Base-by-base conservation (phyloP, 2,113 vertebrate genomes). In the Morone saxatilis region DNA sequence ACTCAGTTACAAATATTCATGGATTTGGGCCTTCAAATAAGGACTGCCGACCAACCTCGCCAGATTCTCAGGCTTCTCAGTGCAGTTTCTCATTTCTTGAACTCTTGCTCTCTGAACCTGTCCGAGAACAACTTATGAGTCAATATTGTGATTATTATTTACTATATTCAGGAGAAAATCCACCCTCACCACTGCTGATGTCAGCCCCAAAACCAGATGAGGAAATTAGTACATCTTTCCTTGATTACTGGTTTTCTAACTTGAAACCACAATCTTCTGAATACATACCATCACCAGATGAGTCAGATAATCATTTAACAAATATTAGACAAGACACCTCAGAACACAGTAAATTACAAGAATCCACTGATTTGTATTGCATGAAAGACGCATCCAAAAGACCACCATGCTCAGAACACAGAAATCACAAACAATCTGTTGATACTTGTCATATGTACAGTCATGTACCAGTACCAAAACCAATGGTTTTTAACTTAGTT, bases 1-100 rank as follows among this genome's bases (percentile, higher is more conserved):
- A 87, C 31, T 60, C 53, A 31, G 6, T 25, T 48, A 10, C 41
- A 57, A 19, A 22, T 80, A 50, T 47, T 81, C 13, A 59, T 68
- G 59, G 2, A 16, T 25, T 63, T 76, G 43, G 20, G 13, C 66
- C 9, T 40, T 60, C 59, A 66, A 76, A 90, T 4, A 51, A 1
- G 6, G 78, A 88, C 72, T 65, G 5, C 14, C 71, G 86, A 69
- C 80, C 92, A 56, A 85, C 48, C 43, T 92, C 93, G 38, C 91
- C 92, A 68, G 91, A 92, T 50, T 93, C 93, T 38, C 81, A 91
- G 38, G 77, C 76, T 22, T 93, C 93, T 79, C 91, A 93, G 74
- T 92, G 88, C 67, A 94, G 93, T 91, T 94, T 91, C 56, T 93
- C 94, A 76, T 94, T 94, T 84, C 88, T 94, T 84, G 94, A 94